These are phyloP conservation scores for Euspilapteryx auroguttella DNA, from an alignment of 2,888 invertebrate species.

Conservation along the genomic window DNA sequence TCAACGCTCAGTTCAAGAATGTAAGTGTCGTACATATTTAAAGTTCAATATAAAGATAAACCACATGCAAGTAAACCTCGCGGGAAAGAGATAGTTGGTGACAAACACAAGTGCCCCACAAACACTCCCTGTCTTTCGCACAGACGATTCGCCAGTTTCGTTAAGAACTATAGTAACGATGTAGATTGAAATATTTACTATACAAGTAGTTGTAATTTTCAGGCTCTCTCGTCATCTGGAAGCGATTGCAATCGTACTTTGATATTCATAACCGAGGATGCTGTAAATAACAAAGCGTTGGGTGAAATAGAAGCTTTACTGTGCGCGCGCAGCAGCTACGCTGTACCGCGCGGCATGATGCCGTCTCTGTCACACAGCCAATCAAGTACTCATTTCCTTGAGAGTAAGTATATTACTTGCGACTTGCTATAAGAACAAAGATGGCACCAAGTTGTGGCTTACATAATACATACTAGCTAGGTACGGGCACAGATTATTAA, in stretches of 20 bases:
- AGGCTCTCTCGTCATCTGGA: constrained; percentile 3
- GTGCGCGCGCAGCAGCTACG: constrained; percentile 1
- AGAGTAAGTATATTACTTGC: constrained; percentile 21
- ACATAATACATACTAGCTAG: too few relatives aligned
- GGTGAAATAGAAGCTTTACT: constrained; percentile 3
- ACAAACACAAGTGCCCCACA: too few relatives aligned
- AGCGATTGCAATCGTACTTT: constrained; percentile 2
- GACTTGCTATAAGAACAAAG: too few relatives aligned
- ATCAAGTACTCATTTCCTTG: constrained; percentile 14
- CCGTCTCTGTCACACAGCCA: constrained; percentile 13
- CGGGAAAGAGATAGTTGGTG: not conserved
- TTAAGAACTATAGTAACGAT: too few relatives aligned
- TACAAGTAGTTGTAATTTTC: not conserved
- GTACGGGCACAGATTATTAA: too few relatives aligned
- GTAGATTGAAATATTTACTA: not conserved
- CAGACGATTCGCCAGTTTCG: too few relatives aligned
- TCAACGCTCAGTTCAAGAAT: constrained; percentile 77
- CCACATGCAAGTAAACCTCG: too few relatives aligned
- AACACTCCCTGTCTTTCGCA: too few relatives aligned
- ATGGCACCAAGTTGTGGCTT: too few relatives aligned
- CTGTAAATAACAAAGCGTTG: not conserved
- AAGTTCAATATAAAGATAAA: too few relatives aligned
- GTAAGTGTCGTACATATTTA: constrained; percentile 40
- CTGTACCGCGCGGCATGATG: constrained; percentile 12
- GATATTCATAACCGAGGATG: constrained; percentile 1